Evolutionary conservation across 2,888 invertebrate species (phyloP).

Genomic region (Encarsia formosa): DNA sequence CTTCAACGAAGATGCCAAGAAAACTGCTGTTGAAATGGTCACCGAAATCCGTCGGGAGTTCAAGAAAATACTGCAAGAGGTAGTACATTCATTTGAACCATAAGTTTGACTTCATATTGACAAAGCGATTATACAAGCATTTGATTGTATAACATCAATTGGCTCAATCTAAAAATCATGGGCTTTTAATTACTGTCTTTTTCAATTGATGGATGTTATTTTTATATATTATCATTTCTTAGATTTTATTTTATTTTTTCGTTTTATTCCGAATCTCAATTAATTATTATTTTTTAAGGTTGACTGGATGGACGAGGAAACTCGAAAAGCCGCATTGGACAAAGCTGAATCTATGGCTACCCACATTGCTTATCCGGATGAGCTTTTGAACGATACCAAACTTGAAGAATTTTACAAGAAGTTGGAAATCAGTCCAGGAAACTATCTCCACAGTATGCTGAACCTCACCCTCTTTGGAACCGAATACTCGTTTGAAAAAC

Average conservation of each 20-base stretch:
- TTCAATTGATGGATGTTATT: too few species aligned
- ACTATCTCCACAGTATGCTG: conserved; percentile 53
- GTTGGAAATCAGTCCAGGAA: conserved; percentile 49
- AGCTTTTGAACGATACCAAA: conserved; percentile 76
- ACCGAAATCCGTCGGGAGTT: conserved; percentile 79
- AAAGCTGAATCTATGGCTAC: conserved; percentile 81
- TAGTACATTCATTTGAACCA: too few species aligned
- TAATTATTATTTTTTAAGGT: too few species aligned
- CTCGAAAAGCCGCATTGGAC: conserved; percentile 70
- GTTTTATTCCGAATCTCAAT: too few species aligned
- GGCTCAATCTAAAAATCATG: too few species aligned
- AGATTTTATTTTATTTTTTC: too few species aligned
- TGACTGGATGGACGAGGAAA: conserved; percentile 90
- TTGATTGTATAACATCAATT: too few species aligned
- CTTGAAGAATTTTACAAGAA: conserved; percentile 72
- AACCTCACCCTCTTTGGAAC: conserved; percentile 54
- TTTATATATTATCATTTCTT: too few species aligned
- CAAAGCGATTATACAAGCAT: too few species aligned
- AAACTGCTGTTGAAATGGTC: conserved; percentile 83
- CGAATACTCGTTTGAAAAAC: conserved; percentile 53
- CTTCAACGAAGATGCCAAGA: conserved; percentile 82
- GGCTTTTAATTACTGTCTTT: too few species aligned
- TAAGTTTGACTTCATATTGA: too few species aligned
- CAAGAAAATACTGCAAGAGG: conserved; percentile 69
- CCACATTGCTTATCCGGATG: conserved; percentile 90